phyloP scores from a whole-genome alignment of 1,140 invertebrate genomes.

The Orchestia grillus region DNA sequence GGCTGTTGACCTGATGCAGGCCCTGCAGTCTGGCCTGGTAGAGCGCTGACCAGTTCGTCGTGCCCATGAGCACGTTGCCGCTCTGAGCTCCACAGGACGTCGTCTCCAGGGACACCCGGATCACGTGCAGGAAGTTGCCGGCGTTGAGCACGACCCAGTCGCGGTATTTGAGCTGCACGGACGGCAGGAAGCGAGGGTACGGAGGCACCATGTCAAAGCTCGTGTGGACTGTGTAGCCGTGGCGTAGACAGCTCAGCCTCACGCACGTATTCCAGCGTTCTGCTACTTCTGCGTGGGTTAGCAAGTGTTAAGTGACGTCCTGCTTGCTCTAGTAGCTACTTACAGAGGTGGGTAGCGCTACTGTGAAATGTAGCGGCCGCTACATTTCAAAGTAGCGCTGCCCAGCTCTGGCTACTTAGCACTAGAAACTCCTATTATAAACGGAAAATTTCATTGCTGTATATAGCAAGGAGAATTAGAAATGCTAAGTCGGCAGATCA shows the following conservation, averaged over 20 bases:
- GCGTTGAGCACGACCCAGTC: constrained; percentile 80
- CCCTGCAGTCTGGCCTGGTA: not conserved
- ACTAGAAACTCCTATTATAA: too few relatives aligned
- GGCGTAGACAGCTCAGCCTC: constrained; percentile 77
- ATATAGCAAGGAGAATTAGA: too few relatives aligned
- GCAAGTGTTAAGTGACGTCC: too few relatives aligned
- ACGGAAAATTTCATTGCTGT: too few relatives aligned
- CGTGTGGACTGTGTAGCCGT: constrained; percentile 80
- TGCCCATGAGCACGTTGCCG: not conserved
- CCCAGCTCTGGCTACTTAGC: too few relatives aligned
- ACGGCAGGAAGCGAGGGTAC: constrained; percentile 77
- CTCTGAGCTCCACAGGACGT: constrained; percentile 57
- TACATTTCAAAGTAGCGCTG: too few relatives aligned
- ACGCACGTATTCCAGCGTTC: constrained; percentile 76
- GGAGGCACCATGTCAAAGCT: constrained; percentile 79
- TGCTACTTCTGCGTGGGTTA: constrained; percentile 72
- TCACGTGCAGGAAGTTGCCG: constrained; percentile 79
- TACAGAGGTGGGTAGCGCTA: too few relatives aligned
- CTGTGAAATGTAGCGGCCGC: too few relatives aligned
- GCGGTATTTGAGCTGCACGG: constrained; percentile 77
- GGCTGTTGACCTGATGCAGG: not conserved
- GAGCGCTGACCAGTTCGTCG: not conserved
- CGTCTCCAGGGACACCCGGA: constrained; percentile 74
- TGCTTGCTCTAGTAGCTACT: too few relatives aligned
- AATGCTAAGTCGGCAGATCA: too few relatives aligned